Evolutionary conservation across 2,113 vertebrate species (phyloP), one percentile per base, ranked within the genome.

Genomic region (Semicossyphus pulcher): DNA sequence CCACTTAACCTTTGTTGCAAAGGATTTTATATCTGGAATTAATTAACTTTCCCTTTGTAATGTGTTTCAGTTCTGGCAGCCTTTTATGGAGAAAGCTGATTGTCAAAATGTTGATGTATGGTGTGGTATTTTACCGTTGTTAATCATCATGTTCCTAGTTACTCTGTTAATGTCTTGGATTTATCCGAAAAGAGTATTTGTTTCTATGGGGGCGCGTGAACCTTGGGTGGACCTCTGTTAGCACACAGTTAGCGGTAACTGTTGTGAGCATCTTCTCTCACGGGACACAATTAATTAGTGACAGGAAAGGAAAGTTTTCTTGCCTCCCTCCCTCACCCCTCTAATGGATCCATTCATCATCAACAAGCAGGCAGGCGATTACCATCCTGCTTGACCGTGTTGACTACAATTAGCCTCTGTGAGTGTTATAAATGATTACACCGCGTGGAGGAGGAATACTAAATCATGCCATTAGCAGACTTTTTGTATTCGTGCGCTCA

Each of bases 281-380:
- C 0, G 57, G 51, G 75, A 87, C 48, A 64, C 42, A 78, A 83
- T 85, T 83, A 88, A 85, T 89, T 89, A 76, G 31, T 31, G 48
- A 57, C 44, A 70, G 66, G 72, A 87, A 87, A 67, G 39, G 20
- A 85, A 86, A 0, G 29, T 71, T 48, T 49, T 44, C 32, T 52
- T 74, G 18, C 65, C 74, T 51, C 52, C 45, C 29, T 54, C 36
- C 45, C 73, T 83, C 60, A 49, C 59, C 52, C 63, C 34, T 74
- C 47, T 78, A 72, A 76, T 83, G 10, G 51, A 63, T 84, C 29
- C 63, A 86, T 89, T 88, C 68, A 89, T 90, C 75, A 84, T 74
- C 39, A 78, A 69, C 73, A 74, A 76, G 63, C 64, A 75, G 54
- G 60, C 70, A 65, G 60, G 20, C 26, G 10, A 70, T 84, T 77